phyloP scores from a whole-genome alignment of 1,140 invertebrate species.

The Aporrectodea caliginosa region DNA sequence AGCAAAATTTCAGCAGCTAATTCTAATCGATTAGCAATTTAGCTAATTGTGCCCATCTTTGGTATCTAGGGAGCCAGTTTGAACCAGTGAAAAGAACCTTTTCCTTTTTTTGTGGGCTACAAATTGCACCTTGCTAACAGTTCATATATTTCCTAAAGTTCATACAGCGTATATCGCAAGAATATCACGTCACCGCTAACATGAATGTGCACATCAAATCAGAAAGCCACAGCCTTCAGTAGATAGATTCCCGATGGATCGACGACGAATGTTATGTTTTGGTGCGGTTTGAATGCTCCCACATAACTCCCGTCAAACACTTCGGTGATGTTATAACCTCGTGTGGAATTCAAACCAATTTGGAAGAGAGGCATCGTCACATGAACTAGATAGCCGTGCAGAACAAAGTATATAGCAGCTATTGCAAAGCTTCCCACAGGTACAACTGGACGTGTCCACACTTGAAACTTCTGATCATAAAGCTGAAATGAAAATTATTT shows the following conservation, averaged over 20 bases:
- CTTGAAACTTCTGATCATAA: constrained; percentile 32
- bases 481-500: no score
- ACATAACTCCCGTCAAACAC: constrained; percentile 42
- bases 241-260: constrained; percentile 75
- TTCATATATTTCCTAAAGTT: no score
- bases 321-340: constrained; percentile 77
- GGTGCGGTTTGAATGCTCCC: constrained; percentile 73
- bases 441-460: constrained; percentile 43
- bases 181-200: no score
- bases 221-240: constrained; percentile 26
- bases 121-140: no score
- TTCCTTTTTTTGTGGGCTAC: no score
- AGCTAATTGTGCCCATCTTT: no score
- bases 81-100: no score
- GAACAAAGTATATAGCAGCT: constrained; percentile 37
- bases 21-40: no score
- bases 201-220: no score
- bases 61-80: no score
- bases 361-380: constrained; percentile 34
- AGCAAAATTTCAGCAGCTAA: no score
- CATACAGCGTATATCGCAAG: no score
- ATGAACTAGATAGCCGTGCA: constrained; percentile 33
- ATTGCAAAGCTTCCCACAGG: constrained; percentile 38
- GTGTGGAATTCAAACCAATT: constrained; percentile 70
- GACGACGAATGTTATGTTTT: constrained; percentile 86